Conservation (phyloP, 1,140 invertebrate species). For the Camponotus pennsylvanicus region DNA sequence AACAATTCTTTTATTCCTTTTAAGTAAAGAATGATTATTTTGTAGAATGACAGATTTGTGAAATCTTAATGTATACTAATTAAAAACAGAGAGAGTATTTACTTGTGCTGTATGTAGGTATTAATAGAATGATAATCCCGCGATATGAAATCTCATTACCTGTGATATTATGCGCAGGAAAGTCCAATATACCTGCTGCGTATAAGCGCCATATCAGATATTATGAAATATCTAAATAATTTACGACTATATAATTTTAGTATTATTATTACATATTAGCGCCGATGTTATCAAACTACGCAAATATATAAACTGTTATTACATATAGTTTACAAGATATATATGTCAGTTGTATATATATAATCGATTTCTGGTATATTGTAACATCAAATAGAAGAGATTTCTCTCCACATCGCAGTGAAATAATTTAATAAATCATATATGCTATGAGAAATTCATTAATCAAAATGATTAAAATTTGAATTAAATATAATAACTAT, state of each 20-base stretch:
- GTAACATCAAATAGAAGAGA: conserved; percentile 41
- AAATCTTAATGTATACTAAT: conserved; percentile 6
- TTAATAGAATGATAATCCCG: conserved; percentile 56
- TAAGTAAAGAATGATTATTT: neutral
- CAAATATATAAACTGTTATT: conserved; percentile 39
- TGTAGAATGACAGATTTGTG: neutral
- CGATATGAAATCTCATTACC: conserved; percentile 63
- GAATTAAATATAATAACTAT: conserved; percentile 8
- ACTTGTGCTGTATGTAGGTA: neutral
- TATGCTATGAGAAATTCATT: neutral
- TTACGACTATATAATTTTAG: conserved; percentile 55
- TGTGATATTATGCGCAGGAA: conserved; percentile 57
- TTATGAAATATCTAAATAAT: conserved; percentile 58
- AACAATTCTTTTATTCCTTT: neutral
- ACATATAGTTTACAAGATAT: conserved; percentile 47
- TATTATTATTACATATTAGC: conserved; percentile 42
- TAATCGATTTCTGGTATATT: conserved; percentile 28
- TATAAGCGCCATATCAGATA: conserved; percentile 46
- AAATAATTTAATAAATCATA: conserved; percentile 2
- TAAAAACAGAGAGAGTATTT: neutral
- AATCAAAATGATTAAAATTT: conserved; percentile 4
- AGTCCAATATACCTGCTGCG: conserved; percentile 49
- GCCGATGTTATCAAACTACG: conserved; percentile 32
- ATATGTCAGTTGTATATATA: neutral
- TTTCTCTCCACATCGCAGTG: neutral